Conservation (phyloP, 2,797 vertebrate genomes). For the Falco columbarius region DNA sequence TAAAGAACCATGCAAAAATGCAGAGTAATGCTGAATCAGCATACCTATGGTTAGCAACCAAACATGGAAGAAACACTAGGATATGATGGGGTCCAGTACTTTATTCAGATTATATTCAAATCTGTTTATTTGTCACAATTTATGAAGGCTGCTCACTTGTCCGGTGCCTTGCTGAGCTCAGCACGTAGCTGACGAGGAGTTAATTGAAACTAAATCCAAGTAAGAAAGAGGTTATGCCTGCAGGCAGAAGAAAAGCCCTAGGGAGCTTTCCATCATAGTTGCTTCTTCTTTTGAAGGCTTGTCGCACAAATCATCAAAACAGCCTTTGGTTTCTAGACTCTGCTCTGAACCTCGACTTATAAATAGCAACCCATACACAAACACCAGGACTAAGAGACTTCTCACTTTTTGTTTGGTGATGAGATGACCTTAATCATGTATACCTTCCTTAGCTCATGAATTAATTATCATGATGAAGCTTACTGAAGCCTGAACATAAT, state of each 20-base stretch:
- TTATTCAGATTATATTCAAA: not conserved
- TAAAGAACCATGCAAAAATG: not conserved
- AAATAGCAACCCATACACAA: slow-evolving; percentile 10
- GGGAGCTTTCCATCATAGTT: slow-evolving; percentile 52
- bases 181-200: not conserved
- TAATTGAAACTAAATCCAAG: slow-evolving; percentile 55
- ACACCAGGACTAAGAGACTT: not conserved
- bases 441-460: slow-evolving; percentile 36
- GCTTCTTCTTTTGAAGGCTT: slow-evolving; percentile 22
- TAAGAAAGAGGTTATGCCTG: slow-evolving; percentile 29
- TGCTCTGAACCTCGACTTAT: slow-evolving; percentile 29
- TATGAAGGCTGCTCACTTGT: not conserved
- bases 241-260: slow-evolving; percentile 29
- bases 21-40: not conserved
- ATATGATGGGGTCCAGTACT: not conserved
- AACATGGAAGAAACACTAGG: not conserved
- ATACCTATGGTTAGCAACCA: not conserved
- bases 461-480: slow-evolving; percentile 47
- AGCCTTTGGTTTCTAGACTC: slow-evolving; percentile 26
- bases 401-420: slow-evolving; percentile 21
- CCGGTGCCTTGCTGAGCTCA: slow-evolving; percentile 12
- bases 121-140: slow-evolving; percentile 18
- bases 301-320: slow-evolving; percentile 42
- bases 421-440: slow-evolving; percentile 48
- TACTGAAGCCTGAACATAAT: slow-evolving; percentile 25